Evolutionary conservation across 2,888 invertebrate genomes (phyloP).

Genomic region (Buathra laborator): DNA sequence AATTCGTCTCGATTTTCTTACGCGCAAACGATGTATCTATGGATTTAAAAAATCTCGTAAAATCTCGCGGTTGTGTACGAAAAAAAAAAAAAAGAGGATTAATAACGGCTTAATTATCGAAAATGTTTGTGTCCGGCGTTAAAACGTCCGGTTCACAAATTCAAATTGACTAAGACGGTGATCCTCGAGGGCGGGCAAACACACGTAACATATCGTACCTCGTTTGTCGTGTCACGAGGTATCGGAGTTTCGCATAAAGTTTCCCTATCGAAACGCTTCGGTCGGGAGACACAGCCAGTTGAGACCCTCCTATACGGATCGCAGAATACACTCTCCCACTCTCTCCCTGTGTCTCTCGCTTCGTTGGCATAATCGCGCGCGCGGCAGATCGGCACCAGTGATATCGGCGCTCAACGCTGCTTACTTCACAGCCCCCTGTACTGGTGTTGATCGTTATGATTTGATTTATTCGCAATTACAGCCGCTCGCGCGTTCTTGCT

Average conservation of each 20-base stretch:
- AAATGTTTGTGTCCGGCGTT: neutral
- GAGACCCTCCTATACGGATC: neutral
- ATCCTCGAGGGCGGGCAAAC: neutral
- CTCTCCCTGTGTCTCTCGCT: slow-evolving; percentile 18
- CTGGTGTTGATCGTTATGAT: slow-evolving; percentile 81
- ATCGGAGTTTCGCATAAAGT: slow-evolving; percentile 62
- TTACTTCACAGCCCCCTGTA: slow-evolving; percentile 29
- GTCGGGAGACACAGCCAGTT: slow-evolving; percentile 9
- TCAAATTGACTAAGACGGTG: slow-evolving; percentile 40
- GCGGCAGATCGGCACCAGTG: slow-evolving; percentile 66
- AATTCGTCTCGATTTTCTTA: neutral
- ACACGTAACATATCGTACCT: slow-evolving; percentile 41
- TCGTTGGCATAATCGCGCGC: slow-evolving; percentile 66
- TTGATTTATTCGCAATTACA: slow-evolving; percentile 83
- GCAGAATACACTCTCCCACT: slow-evolving; percentile 10
- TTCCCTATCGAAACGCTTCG: slow-evolving; percentile 54
- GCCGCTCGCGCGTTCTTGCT: slow-evolving; percentile 66
- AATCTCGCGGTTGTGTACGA: neutral
- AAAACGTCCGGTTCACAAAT: slow-evolving; percentile 10
- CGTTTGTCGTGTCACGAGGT: slow-evolving; percentile 58
- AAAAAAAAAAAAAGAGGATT: neutral
- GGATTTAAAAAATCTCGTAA: neutral
- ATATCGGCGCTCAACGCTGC: slow-evolving; percentile 62
- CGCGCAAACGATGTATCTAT: neutral
- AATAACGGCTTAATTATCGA: neutral